These are phyloP conservation scores for Ranitomeya imitator DNA, from an alignment of 2,113 vertebrate species.

Conservation along the genomic window DNA sequence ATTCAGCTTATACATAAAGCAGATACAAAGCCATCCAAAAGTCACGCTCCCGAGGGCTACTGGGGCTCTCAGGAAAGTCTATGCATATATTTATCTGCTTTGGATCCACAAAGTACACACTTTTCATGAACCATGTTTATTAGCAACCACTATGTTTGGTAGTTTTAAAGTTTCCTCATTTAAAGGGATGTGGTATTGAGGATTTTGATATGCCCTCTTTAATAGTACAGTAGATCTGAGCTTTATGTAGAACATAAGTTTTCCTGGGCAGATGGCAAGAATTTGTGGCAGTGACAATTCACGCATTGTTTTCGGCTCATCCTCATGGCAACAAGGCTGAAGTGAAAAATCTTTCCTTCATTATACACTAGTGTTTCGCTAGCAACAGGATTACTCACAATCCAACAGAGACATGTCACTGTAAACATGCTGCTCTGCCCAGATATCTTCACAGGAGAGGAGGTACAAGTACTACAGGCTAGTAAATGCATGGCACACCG, in stretches of 20 bases:
- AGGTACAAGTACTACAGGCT: not conserved
- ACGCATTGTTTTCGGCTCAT: conserved; percentile 12
- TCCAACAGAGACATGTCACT: not conserved
- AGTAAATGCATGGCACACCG: not conserved
- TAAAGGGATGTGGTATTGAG: not conserved
- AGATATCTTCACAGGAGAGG: not conserved
- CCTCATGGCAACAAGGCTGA: not conserved
- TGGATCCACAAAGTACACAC: too few species aligned
- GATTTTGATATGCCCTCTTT: not conserved
- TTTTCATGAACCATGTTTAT: not conserved
- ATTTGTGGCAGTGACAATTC: not conserved
- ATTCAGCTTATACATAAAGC: too few species aligned
- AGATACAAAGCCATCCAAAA: too few species aligned
- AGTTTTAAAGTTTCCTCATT: not conserved
- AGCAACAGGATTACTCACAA: not conserved
- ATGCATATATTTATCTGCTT: too few species aligned
- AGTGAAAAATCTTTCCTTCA: not conserved
- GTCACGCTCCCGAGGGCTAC: too few species aligned
- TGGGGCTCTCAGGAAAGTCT: too few species aligned
- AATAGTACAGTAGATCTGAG: conserved; percentile 1
- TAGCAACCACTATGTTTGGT: not conserved
- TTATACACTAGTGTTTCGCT: not conserved
- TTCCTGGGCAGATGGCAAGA: not conserved
- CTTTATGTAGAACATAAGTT: not conserved
- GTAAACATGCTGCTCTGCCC: conserved; percentile 8